Evolutionary conservation across 2,797 vertebrate species (phyloP), one percentile per base, ranked within the genome.

Genomic region (Chiroxiphia lanceolata): DNA sequence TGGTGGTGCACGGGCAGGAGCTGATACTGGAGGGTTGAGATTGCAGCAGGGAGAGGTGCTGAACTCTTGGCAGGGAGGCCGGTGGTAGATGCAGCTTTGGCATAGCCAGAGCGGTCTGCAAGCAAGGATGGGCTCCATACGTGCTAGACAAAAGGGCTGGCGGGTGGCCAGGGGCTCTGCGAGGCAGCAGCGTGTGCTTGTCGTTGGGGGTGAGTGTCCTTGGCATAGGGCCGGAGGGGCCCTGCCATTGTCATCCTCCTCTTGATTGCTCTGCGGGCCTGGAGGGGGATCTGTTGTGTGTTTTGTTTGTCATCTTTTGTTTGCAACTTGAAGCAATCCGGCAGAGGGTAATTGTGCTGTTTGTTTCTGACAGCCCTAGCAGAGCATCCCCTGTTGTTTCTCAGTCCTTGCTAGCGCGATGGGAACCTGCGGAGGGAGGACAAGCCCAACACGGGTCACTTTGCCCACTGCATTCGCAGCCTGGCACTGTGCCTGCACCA

Each of bases 71-170:
- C 85, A 78, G 68, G 34, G 70, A 86, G 67, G 34, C 53, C 0
- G 0, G 76, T 45, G 45, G 75, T 94, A 83, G 84, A 94, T 3
- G 2, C 65, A 68, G 91, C 31, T 86, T 83, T 93, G 94, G 87
- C 94, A 86, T 78, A 61, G 72, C 65, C 70, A 38, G 64, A 53
- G 65, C 7, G 7, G 63, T 71, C 94, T 94, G 93, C 65, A 48
- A 22, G 83, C 83, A 63, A 84, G 94, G 86, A 90, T 81, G 92
- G 86, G 59, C 86, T 91, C 29, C 3, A 88, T 94, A 86, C 92
- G 70, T 95, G 95, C 93, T 95, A 95, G 95, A 97, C 93, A 96
- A 97, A 96, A 90, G 93, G 64, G 86, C 80, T 96, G 94, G 94
- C 67, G 1, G 13, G 77, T 1, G 14, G 88, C 90, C 95, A 94